Percentiles rank a stretch among this genome's conserved stretches.
Evolutionary conservation across 2,888 invertebrate species (phyloP).

Genomic region (Alviniconcha strummeri): DNA sequence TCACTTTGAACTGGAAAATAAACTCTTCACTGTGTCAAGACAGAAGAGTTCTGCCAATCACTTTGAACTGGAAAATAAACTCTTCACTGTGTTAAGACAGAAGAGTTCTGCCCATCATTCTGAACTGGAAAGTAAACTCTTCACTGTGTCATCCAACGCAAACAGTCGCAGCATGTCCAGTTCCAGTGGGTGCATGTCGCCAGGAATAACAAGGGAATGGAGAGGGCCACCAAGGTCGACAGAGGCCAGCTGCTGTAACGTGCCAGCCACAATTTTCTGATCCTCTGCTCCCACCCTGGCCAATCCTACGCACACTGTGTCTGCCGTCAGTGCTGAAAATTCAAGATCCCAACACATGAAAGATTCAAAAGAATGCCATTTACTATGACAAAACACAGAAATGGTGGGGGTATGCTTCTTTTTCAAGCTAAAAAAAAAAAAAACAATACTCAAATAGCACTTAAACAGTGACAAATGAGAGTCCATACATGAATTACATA

Average conservation of each 20-base stretch:
- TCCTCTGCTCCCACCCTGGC: conserved; percentile 90
- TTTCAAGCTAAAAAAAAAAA: not conserved
- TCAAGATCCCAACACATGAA: not conserved
- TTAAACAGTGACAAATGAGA: no score
- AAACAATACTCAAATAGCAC: no score
- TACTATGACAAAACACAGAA: not conserved
- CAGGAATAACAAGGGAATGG: conserved; percentile 94
- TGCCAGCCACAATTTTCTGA: conserved; percentile 83
- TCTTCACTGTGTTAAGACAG: no score
- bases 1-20: not conserved
- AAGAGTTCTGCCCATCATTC: not conserved
- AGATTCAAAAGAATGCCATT: not conserved
- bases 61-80: no score
- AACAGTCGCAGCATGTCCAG: conserved; percentile 83
- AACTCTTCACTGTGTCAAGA: conserved; percentile 45
- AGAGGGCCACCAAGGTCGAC: conserved; percentile 88
- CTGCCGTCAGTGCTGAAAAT: conserved; percentile 72
- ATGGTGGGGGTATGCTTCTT: no score
- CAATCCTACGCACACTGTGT: conserved; percentile 87
- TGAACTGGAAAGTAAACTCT: not conserved
- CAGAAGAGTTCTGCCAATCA: no score
- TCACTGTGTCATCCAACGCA: conserved; percentile 57
- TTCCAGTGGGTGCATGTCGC: conserved; percentile 93
- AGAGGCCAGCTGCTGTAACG: conserved; percentile 85
- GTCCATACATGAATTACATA: no score